Percentiles rank a stretch among this genome's conserved stretches.
Conservation (phyloP, 2,888 invertebrate genomes). For the Ditylenchus weischeri region DNA sequence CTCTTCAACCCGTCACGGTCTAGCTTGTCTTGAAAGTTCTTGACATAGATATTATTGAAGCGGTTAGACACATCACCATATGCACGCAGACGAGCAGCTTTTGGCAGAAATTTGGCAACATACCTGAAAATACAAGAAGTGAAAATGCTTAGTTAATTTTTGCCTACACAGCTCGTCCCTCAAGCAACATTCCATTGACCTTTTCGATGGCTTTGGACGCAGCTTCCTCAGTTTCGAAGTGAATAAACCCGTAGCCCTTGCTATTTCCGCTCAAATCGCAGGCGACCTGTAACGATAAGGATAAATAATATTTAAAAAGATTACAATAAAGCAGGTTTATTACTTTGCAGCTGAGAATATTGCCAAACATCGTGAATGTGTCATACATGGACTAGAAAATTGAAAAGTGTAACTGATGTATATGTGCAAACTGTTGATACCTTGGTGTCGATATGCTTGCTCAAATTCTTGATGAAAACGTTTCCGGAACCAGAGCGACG, state of each 20-base stretch:
- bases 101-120: slow-evolving; percentile 94
- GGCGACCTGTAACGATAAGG: slow-evolving; percentile 46
- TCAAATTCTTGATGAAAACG: slow-evolving; percentile 97
- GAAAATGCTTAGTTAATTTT: no score
- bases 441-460: slow-evolving; percentile 96
- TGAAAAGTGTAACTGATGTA: no score
- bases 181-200: slow-evolving; percentile 96
- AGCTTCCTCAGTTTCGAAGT: slow-evolving; percentile 52
- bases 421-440: no score
- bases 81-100: slow-evolving; percentile 93
- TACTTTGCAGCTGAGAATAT: slow-evolving; percentile 90
- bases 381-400: slow-evolving; percentile 99
- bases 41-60: slow-evolving; percentile 93
- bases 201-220: slow-evolving; percentile 83
- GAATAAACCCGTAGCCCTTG: slow-evolving; percentile 61
- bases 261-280: slow-evolving; percentile 62
- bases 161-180: slow-evolving; percentile 81
- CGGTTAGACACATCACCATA: slow-evolving; percentile 87
- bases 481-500: slow-evolving; percentile 97
- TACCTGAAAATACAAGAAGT: slow-evolving; percentile 64
- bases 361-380: slow-evolving; percentile 96
- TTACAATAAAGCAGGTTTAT: background rate
- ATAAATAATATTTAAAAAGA: background rate
- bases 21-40: slow-evolving; percentile 89
- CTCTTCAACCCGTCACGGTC: slow-evolving; percentile 91